These are phyloP conservation scores for Meteorus cinctellus DNA, from an alignment of 2,888 invertebrate genomes.

Conservation along the genomic window DNA sequence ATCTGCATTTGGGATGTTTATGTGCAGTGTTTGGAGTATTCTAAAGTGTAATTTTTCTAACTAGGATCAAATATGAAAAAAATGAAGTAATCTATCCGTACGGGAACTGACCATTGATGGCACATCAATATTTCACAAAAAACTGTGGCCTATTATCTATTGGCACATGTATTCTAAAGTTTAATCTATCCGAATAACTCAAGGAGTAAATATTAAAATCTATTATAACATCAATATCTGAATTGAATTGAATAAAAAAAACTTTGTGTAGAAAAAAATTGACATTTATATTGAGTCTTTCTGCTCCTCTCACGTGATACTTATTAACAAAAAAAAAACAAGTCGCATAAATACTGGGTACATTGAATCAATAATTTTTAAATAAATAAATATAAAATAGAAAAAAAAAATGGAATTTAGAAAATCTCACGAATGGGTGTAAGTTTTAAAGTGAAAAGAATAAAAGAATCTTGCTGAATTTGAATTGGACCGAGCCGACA, in stretches of 20 bases:
- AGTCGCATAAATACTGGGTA: slow-evolving; percentile 10
- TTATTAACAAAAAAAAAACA: slow-evolving; percentile 13
- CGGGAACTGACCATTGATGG: slow-evolving; percentile 25
- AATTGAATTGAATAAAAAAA: background rate
- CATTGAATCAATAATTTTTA: background rate
- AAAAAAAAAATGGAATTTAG: slow-evolving; percentile 30
- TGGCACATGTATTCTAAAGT: background rate
- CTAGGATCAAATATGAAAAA: slow-evolving; percentile 4
- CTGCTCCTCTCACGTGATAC: slow-evolving; percentile 31
- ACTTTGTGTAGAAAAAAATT: slow-evolving; percentile 1
- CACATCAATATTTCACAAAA: slow-evolving; percentile 6
- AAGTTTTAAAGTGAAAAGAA: slow-evolving; percentile 15
- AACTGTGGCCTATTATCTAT: slow-evolving; percentile 25
- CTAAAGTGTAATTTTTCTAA: slow-evolving; percentile 5
- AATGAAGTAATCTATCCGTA: slow-evolving; percentile 10
- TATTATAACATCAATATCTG: slow-evolving; percentile 25
- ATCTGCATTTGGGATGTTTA: background rate
- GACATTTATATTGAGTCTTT: slow-evolving; percentile 36
- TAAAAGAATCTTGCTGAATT: slow-evolving; percentile 42
- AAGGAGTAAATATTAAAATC: background rate
- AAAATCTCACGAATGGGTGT: slow-evolving; percentile 26
- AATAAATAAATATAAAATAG: slow-evolving; percentile 3
- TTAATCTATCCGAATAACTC: slow-evolving; percentile 16
- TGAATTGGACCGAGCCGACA: slow-evolving; percentile 63
- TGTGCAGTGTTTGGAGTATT: background rate